phyloP scores from a whole-genome alignment of 2,797 vertebrate genomes.

The Amblyopsis hoosieri region DNA sequence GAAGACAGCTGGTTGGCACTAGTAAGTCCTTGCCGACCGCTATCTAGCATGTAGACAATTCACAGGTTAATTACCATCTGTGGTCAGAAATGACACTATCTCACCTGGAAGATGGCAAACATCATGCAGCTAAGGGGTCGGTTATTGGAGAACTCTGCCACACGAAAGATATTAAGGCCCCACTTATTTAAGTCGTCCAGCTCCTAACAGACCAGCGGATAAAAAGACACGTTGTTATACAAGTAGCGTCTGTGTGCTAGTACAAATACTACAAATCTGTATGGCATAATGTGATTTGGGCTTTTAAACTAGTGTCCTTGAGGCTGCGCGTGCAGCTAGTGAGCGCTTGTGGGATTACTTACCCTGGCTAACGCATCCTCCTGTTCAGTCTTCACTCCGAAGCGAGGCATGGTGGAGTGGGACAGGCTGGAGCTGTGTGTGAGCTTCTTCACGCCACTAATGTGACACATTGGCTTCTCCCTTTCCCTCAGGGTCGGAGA shows the following conservation, averaged over 20 bases:
- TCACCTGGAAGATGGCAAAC: slow-evolving; percentile 92
- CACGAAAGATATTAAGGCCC: slow-evolving; percentile 95
- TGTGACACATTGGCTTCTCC: slow-evolving; percentile 92
- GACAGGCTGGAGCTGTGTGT: slow-evolving; percentile 85
- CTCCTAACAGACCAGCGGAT: slow-evolving; percentile 75
- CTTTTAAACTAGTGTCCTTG: too few species aligned
- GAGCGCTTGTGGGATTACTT: slow-evolving; percentile 28
- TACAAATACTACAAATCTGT: neutral
- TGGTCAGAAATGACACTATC: slow-evolving; percentile 12
- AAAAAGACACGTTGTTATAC: slow-evolving; percentile 4
- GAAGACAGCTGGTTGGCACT: neutral
- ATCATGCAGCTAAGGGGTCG: slow-evolving; percentile 92
- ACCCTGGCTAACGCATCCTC: slow-evolving; percentile 88
- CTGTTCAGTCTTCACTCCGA: slow-evolving; percentile 89
- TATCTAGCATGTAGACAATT: neutral
- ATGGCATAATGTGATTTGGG: neutral
- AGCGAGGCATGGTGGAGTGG: slow-evolving; percentile 83
- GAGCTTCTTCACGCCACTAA: slow-evolving; percentile 90
- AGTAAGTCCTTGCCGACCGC: neutral
- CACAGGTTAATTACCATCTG: neutral
- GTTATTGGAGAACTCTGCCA: slow-evolving; percentile 90
- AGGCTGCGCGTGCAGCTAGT: neutral
- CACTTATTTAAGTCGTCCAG: slow-evolving; percentile 92
- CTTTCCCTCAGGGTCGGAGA: slow-evolving; percentile 86
- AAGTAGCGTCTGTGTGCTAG: neutral